Evolutionary conservation across 1,140 invertebrate genomes (phyloP), one percentile per base, ranked within the genome.

Genomic region (Diprion similis): DNA sequence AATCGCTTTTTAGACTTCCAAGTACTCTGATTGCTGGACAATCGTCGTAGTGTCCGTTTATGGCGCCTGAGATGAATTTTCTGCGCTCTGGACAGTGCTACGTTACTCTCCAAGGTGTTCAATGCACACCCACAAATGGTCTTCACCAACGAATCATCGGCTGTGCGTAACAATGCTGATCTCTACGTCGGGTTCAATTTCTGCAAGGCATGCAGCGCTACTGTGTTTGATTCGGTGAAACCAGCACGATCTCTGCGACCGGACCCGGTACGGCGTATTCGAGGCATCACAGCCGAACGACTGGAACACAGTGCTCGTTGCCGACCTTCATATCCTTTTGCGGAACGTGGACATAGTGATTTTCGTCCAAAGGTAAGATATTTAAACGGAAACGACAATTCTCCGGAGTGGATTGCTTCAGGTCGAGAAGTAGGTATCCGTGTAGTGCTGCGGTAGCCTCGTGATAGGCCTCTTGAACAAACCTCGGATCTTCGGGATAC

Each of bases 391-490:
- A 76, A 24, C 80, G 73, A 73, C 70, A 77, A 64, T 73, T 72
- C 71, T 83, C 79, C 45, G 78, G 76, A 0, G 83, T 84, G 51
- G 76, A 77, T 72, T 83, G 82, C 77, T 84, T 83, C 66, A 84
- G 72, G 77, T 83, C 79, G 48, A 83, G 74, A 71, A 85, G 76
- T 48, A 85, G 74, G 77, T 85, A 85, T 4, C 81, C 80, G 76
- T 85, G 79, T 10, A 81, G 71, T 73, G 78, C 72, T 13, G 74
- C 75, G 9, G 84, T 83, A 11, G 84, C 83, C 77, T 84, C 79
- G 67, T 74, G 76, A 76, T 83, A 85, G 13, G 81, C 77, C 66
- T 86, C 83, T 77, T 83, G 79, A 11, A 85, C 65, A 75, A 83
- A 82, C 72, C 79, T 82, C 37, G 76, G n/a, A 76, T 84, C 83